A percentile compares a stretch with the other conserved stretches of the same genome.
Conservation (phyloP, 2,797 vertebrate species). For the Setipinna tenuifilis region DNA sequence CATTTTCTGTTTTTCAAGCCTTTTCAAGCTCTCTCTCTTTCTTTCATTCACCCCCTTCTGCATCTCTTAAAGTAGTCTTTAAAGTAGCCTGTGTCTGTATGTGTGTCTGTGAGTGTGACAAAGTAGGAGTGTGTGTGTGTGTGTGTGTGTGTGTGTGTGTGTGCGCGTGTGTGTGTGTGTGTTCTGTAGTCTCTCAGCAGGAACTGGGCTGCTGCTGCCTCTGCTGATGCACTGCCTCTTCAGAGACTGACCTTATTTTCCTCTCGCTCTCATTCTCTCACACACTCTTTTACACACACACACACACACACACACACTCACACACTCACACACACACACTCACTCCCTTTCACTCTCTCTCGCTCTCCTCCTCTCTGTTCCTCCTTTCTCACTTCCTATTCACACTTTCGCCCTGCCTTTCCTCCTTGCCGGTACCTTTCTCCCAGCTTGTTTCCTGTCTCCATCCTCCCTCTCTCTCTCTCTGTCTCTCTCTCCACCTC, state of each 20-base stretch:
- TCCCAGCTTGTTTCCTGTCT: background rate
- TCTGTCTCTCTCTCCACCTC: background rate
- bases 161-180: background rate
- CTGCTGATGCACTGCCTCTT: slow-evolving; percentile 43
- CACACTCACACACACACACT: too few relatives aligned
- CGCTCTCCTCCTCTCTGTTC: slow-evolving; percentile 32
- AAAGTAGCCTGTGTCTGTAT: background rate
- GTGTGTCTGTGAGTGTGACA: background rate
- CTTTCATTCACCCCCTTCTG: background rate
- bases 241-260: slow-evolving; percentile 49
- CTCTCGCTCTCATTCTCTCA: slow-evolving; percentile 30
- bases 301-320: too few relatives aligned
- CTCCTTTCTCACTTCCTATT: background rate
- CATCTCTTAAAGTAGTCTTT: slow-evolving; percentile 34
- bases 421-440: background rate
- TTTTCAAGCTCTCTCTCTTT: slow-evolving; percentile 37
- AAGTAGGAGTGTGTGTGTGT: background rate
- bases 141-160: background rate
- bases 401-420: background rate
- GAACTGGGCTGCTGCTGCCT: slow-evolving; percentile 34
- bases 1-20: slow-evolving; percentile 46
- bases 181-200: background rate
- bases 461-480: background rate
- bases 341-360: background rate
- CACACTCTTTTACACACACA: too few relatives aligned